Percentiles rank a stretch among this genome's conserved stretches.
These are phyloP conservation scores for Xanthostigma xanthostigma DNA, from an alignment of 2,888 invertebrate genomes.

Conservation along the genomic window DNA sequence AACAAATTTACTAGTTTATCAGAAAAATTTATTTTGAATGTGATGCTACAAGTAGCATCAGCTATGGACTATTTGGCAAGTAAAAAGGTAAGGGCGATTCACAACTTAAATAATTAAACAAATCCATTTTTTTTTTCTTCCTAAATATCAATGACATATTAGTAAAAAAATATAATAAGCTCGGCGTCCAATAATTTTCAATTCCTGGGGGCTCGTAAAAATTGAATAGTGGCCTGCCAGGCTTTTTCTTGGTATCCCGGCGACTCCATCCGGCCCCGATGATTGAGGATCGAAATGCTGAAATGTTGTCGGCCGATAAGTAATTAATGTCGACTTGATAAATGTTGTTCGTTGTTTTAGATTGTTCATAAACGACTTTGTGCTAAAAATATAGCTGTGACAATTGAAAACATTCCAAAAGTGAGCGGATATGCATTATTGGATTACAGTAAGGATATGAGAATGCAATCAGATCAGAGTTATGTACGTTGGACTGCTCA, in stretches of 20 bases:
- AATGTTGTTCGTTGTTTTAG: constrained; percentile 24
- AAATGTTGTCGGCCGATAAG: no score
- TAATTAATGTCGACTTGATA: no score
- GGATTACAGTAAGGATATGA: constrained; percentile 38
- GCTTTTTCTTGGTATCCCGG: no score
- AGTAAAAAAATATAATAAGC: no score
- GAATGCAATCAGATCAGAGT: constrained; percentile 45
- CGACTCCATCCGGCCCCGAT: no score
- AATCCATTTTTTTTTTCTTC: constrained; percentile 4
- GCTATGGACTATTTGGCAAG: constrained; percentile 57
- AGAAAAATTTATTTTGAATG: constrained; percentile 46
- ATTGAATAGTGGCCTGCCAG: no score
- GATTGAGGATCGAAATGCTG: no score
- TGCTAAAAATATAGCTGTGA: constrained; percentile 54
- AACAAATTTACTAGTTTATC: constrained; percentile 41
- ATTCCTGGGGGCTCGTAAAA: no score
- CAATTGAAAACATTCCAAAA: constrained; percentile 50
- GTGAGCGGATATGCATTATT: constrained; percentile 61
- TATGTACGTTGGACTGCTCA: constrained; percentile 66
- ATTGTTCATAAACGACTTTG: constrained; percentile 61
- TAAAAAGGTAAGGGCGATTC: constrained; percentile 30
- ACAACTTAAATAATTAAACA: not conserved
- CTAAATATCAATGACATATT: no score
- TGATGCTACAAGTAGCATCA: constrained; percentile 48
- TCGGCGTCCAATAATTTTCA: no score